Conservation (phyloP, 1,140 invertebrate species). For the Brachionus plicatilis region DNA sequence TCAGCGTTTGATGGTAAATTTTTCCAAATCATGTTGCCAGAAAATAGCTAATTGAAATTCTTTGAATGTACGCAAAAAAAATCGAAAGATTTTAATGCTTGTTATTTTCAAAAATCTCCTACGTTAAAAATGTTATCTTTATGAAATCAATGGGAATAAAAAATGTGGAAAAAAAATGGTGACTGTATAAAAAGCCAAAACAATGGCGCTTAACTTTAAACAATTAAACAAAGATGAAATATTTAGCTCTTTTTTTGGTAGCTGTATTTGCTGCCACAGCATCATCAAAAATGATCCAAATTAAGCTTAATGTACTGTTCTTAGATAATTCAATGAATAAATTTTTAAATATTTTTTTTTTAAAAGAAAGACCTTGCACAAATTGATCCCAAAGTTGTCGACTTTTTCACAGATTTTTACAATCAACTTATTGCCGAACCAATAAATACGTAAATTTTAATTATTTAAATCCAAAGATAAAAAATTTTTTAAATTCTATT, state of each 20-base stretch:
- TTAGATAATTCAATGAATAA: not conserved
- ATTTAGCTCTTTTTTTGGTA: not conserved
- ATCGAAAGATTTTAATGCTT: constrained; percentile 23
- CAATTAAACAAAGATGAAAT: not conserved
- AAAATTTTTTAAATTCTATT: not conserved
- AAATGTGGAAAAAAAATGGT: not conserved
- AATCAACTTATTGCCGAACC: constrained; percentile 35
- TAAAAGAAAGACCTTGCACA: not conserved
- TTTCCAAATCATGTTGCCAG: no score
- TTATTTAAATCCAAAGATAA: not conserved
- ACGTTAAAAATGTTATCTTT: not conserved
- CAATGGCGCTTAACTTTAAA: not conserved
- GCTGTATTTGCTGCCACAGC: not conserved
- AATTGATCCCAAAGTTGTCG: not conserved
- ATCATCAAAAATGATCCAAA: not conserved
- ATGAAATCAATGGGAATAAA: not conserved
- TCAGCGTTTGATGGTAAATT: no score
- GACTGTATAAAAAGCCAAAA: not conserved
- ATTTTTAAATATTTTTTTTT: not conserved
- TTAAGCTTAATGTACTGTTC: not conserved
- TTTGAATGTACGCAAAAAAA: not conserved
- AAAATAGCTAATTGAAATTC: no score
- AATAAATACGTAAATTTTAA: constrained; percentile 6
- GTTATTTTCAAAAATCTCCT: constrained; percentile 7
- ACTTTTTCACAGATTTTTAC: not conserved